Conservation (phyloP, 2,113 vertebrate genomes). For the Chamaea fasciata region DNA sequence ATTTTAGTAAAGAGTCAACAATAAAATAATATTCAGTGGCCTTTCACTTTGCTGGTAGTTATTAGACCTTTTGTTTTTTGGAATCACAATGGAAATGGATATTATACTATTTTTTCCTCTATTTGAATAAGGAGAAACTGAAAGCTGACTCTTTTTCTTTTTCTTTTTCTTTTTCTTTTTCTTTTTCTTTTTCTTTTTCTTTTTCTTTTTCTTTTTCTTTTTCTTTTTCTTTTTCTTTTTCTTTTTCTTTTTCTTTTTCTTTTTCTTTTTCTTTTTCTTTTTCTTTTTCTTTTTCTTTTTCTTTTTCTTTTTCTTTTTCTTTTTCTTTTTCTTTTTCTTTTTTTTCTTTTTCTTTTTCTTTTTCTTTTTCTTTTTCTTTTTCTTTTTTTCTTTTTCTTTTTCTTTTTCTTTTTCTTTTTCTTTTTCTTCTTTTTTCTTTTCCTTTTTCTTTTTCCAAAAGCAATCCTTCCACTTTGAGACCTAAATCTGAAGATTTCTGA, state of each 20-base stretch:
- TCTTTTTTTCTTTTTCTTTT: not conserved
- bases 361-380: not conserved
- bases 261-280: too few species aligned
- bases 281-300: rapidly evolving
- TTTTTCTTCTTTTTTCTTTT: too few species aligned
- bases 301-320: too few species aligned
- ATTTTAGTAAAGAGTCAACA: not conserved
- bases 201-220: not conserved
- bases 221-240: too few species aligned
- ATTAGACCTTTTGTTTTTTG: not conserved
- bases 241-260: rapidly evolving
- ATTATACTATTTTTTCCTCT: not conserved
- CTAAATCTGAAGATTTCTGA: not conserved
- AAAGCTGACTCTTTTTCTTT: not conserved
- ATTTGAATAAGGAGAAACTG: not conserved
- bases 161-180: too few species aligned
- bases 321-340: not conserved
- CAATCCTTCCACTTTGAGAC: not conserved
- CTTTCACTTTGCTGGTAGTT: not conserved
- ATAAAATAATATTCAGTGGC: not conserved
- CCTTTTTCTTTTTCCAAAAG: not conserved
- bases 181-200: not conserved
- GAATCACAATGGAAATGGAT: not conserved
- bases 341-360: not conserved
- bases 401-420: rapidly evolving